Evolutionary conservation across 2,113 vertebrate species (phyloP).

Genomic region (Pterocles burchelli): DNA sequence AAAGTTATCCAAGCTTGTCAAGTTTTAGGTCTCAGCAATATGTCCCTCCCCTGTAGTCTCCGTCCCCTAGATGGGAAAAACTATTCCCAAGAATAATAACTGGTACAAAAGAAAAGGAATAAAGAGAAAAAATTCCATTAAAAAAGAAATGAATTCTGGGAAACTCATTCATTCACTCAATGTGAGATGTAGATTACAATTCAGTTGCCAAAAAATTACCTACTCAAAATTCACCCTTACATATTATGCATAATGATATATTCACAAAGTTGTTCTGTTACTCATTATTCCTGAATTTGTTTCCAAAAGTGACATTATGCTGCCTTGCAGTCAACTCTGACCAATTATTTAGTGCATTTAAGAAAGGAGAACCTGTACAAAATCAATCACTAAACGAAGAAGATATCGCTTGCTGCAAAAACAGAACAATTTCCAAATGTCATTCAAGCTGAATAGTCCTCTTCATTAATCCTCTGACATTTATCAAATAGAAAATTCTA

Average conservation of each 20-base stretch:
- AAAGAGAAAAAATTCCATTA: background rate
- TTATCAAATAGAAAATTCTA: background rate
- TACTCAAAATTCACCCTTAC: slow-evolving; percentile 44
- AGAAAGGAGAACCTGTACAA: slow-evolving; percentile 20
- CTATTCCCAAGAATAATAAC: background rate
- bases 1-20: background rate
- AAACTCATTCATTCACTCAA: slow-evolving; percentile 16
- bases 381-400: slow-evolving; percentile 15
- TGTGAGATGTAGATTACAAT: slow-evolving; percentile 7
- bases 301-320: slow-evolving; percentile 35
- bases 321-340: slow-evolving; percentile 31
- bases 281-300: slow-evolving; percentile 35
- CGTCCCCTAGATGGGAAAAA: background rate
- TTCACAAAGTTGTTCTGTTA: slow-evolving; percentile 28
- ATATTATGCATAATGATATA: slow-evolving; percentile 19
- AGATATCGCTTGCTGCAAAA: background rate
- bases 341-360: slow-evolving; percentile 49
- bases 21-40: background rate
- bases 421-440: background rate
- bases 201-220: slow-evolving; percentile 24
- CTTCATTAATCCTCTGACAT: background rate
- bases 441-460: background rate
- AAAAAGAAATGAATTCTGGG: slow-evolving; percentile 13
- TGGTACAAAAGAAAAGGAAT: background rate
- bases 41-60: background rate